Base-by-base conservation (phyloP, 2,113 vertebrate species). In the Micromys minutus region DNA sequence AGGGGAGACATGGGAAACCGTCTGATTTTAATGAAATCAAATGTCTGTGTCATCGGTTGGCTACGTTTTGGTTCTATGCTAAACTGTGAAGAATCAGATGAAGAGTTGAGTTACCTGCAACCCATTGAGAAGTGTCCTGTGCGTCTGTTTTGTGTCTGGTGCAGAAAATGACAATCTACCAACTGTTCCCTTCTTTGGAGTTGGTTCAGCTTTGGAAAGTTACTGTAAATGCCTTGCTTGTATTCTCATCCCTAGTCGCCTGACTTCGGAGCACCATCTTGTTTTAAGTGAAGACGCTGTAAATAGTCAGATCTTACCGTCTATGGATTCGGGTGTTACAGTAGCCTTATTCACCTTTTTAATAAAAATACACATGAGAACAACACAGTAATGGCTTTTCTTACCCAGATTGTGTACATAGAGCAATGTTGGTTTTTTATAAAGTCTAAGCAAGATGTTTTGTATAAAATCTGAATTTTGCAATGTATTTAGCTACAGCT, bases 401-500 rank as follows among this genome's bases (percentile, higher is more conserved):
- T 99, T 99, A 99, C 99, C 99, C 99, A 99, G 99, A 99, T 98
- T 99, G 98, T 99, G 98, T 99, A 99, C 98, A 99, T 99, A 99
- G 98, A 99, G 98, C 98, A 98, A 99, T 98, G 98, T 98, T 99
- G 98, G 97, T 98, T 99, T 99, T 99, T 99, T 99, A 99, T 99
- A 99, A 99, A 99, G 99, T 99, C 99, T 98, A 98, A 99, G 99
- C 99, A 98, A 99, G 99, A 99, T 99, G 99, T 99, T 99, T 99
- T 99, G 99, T 99, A 99, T 99, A 99, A 99, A 99, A 99, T 99
- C 99, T 99, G 99, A 99, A 99, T 99, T 99, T 99, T 99, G 99
- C 99, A 99, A 99, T 99, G 99, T 99, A 99, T 99, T 99, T 99
- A 99, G 99, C 99, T 99, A 99, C 99, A 99, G 99, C 99, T 99